These are phyloP conservation scores for Xenops minutus DNA, from an alignment of 2,797 vertebrate species.

Conservation along the genomic window DNA sequence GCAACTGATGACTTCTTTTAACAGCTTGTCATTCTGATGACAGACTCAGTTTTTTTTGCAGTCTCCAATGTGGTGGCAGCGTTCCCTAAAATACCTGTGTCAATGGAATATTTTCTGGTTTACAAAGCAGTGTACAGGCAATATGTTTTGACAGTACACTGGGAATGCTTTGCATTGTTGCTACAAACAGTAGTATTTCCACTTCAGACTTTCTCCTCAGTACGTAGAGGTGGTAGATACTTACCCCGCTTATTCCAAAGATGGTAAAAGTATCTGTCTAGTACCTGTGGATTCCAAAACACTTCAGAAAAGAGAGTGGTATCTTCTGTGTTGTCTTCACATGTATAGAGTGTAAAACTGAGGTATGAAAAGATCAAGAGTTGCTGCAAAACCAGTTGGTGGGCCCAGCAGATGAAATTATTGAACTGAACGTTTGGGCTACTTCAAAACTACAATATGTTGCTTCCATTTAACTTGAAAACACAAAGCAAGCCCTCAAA, in stretches of 20 bases:
- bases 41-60: not conserved
- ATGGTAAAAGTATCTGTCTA: not conserved
- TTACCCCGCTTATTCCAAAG: not conserved
- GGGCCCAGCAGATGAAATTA: not conserved
- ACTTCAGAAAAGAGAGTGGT: not conserved
- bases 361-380: not conserved
- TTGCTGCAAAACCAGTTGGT: not conserved
- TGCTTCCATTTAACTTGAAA: not conserved
- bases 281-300: not conserved
- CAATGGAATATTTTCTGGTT: not conserved
- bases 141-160: not conserved
- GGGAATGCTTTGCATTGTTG: not conserved
- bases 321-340: not conserved
- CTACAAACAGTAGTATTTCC: not conserved
- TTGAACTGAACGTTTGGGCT: not conserved
- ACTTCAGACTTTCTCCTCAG: not conserved
- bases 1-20: not conserved
- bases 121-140: not conserved
- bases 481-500: not conserved
- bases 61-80: not conserved
- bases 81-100: not conserved
- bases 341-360: not conserved
- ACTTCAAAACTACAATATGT: not conserved
- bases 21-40: not conserved
- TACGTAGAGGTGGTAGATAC: not conserved